Evolutionary conservation across 2,888 invertebrate genomes (phyloP), one percentile per base, ranked within the genome.

Genomic region (Pandemis heparana): DNA sequence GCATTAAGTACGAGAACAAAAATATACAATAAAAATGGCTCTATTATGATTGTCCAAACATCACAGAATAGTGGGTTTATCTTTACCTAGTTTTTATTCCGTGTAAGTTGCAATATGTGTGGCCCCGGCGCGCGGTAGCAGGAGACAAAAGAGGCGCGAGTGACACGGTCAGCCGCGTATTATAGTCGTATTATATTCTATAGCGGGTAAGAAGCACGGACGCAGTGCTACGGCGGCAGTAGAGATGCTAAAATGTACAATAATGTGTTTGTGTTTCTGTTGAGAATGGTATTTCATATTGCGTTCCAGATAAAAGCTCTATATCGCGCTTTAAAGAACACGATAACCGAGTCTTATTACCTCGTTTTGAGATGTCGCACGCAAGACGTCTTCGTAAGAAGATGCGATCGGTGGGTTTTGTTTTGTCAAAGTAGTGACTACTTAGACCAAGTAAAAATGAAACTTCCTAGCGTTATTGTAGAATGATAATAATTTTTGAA

Each of bases 101-200:
- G 60, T 64, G 56, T 46, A 51, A 32, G 59, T 71, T 39, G 67
- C 59, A 32, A 39, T 59, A 66, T 68, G 72, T 72, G 72, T 68
- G 56, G 69, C 68, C 32, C 32, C 18, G 59, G 53, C 16, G 53
- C 8, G 16, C 53, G 53, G 53, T 18, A 32, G 16, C 61, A 61
- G 68, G 23, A 73, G 59, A 73, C 73, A 69, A 73, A 73, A 63
- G 68, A 23, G 75, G 74, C 77, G 75, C 59, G 51, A 75, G 75
- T 82, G 82, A 83, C 82, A 83, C 82, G 82, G 81, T 82, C 80
- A 83, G 71, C 73, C 70, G 63, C 76, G 74, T 68, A 64, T 69
- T 69, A 51, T 71, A 56, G 56, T 63, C 73, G 63, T 63, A 46
- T 66, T 53, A 61, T 61, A 41, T 51, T 60, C 51, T 59, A 48